Conservation (phyloP, 2,113 vertebrate genomes). For the Crotalus helleri region DNA sequence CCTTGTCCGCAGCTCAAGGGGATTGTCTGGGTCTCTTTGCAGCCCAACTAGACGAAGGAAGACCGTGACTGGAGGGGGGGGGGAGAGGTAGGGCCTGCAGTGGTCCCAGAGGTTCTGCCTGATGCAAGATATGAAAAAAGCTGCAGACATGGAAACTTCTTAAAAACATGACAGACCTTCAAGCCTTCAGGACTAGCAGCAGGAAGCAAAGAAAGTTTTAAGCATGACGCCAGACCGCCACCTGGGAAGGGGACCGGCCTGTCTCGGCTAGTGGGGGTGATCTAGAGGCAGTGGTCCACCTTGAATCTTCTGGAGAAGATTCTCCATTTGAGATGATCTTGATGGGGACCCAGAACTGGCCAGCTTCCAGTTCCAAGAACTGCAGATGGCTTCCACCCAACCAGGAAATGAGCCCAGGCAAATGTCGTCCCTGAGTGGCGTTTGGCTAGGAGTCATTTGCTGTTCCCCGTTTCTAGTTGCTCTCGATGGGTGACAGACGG, state of each 20-base stretch:
- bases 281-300: not conserved
- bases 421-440: not conserved
- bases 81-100: accelerated
- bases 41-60: not conserved
- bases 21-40: not conserved
- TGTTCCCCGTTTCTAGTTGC: not conserved
- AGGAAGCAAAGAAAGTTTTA: not conserved
- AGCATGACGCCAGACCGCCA: not conserved
- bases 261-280: not conserved
- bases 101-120: not conserved
- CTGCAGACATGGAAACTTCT: not conserved
- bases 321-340: not conserved
- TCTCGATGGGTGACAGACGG: not conserved
- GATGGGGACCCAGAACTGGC: not conserved
- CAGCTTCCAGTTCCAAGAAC: not conserved
- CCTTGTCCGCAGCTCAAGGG: not conserved
- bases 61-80: not conserved
- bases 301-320: not conserved
- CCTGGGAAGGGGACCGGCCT: not conserved
- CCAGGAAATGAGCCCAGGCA: not conserved
- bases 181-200: not conserved
- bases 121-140: too few species aligned
- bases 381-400: not conserved
- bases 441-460: not conserved
- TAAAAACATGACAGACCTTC: not conserved